These are phyloP conservation scores for Drosophila rellima DNA, from an alignment of 2,888 invertebrate genomes.

Conservation along the genomic window DNA sequence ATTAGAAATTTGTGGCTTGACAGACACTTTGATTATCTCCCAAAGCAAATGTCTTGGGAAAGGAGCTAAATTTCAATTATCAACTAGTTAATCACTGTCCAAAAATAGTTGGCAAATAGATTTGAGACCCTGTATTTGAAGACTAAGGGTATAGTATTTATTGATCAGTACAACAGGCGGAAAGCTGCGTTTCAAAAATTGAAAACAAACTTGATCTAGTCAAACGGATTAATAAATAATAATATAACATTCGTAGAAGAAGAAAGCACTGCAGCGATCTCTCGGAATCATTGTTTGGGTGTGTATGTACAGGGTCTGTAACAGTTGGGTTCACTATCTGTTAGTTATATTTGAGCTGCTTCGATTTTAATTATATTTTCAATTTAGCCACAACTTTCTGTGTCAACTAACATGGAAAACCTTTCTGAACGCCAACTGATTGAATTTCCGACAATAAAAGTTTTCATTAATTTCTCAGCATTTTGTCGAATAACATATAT, in stretches of 20 bases:
- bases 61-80: constrained; percentile 23
- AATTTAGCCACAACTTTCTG: neutral
- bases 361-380: too few relatives aligned
- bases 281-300: too few relatives aligned
- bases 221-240: too few relatives aligned
- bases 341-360: too few relatives aligned
- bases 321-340: too few relatives aligned
- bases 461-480: neutral
- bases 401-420: constrained; percentile 5
- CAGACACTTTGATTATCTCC: constrained; percentile 33
- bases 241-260: too few relatives aligned
- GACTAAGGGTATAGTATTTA: too few relatives aligned
- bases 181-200: too few relatives aligned
- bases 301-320: too few relatives aligned
- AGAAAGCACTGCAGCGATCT: too few relatives aligned
- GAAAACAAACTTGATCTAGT: too few relatives aligned
- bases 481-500: neutral
- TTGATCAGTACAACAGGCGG: too few relatives aligned
- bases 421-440: neutral
- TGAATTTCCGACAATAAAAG: neutral
- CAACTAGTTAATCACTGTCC: constrained; percentile 10
- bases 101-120: neutral
- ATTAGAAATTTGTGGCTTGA: constrained; percentile 46
- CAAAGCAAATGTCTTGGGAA: neutral
- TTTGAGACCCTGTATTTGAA: neutral